Conservation (phyloP, 2,888 invertebrate genomes). For the Dicyrtomina minuta region DNA sequence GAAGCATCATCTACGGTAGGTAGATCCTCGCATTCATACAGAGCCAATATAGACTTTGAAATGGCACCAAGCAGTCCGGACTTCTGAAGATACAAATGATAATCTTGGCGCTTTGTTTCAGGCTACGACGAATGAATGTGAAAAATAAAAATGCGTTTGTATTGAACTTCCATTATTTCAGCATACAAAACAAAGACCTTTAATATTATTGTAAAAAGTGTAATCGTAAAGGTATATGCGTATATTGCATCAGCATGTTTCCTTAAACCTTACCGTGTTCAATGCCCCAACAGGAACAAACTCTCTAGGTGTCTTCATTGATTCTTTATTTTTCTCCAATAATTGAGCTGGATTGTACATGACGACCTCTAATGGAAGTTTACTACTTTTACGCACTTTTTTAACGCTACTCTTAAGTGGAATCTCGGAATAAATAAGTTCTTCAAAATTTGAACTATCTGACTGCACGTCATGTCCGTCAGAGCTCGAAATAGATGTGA, state of each 20-base stretch:
- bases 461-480: too few species aligned
- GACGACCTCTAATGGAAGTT: too few species aligned
- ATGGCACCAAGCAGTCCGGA: constrained; percentile 2
- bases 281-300: constrained; percentile 1
- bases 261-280: background rate
- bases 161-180: background rate
- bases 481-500: too few species aligned
- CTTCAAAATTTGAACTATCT: too few species aligned
- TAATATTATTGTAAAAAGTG: too few species aligned
- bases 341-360: background rate
- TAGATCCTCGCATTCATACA: background rate
- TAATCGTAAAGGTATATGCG: too few species aligned
- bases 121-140: background rate
- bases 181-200: background rate
- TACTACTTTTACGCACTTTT: too few species aligned
- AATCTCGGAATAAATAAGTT: too few species aligned
- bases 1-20: constrained; percentile 6
- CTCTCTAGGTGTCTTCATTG: background rate
- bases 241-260: too few species aligned
- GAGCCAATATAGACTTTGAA: constrained; percentile 1
- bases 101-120: background rate
- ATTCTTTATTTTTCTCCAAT: background rate
- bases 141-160: background rate
- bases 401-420: too few species aligned
- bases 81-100: constrained; percentile 8